Evolutionary conservation across 2,797 vertebrate genomes (phyloP).

Genomic region (Hylomyscus alleni): DNA sequence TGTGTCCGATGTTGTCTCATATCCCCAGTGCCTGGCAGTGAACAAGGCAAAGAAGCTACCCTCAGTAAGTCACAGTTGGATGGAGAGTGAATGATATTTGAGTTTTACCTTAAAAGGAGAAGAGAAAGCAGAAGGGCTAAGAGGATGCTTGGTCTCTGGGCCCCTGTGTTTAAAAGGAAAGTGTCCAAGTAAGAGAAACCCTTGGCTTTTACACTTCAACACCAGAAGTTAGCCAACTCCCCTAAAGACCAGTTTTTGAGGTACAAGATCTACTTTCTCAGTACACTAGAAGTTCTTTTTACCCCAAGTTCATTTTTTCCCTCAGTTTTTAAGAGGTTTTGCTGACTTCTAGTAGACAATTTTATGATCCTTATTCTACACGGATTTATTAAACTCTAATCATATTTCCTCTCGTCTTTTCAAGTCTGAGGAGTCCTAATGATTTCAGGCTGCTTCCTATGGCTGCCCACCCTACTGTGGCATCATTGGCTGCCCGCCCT

Average conservation of each 20-base stretch:
- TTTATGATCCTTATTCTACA: conserved; percentile 64
- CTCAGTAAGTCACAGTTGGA: not conserved
- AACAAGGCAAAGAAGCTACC: not conserved
- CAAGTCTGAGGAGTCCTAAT: conserved; percentile 52
- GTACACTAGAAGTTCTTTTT: not conserved
- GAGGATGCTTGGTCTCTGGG: not conserved
- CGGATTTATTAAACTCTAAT: conserved; percentile 55
- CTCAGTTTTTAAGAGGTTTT: conserved; percentile 48
- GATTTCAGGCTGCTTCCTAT: conserved; percentile 52
- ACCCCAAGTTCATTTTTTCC: conserved; percentile 18
- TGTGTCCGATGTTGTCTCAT: not conserved
- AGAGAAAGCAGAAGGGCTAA: not conserved
- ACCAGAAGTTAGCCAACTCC: not conserved
- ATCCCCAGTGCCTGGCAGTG: not conserved
- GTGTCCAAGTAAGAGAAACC: conserved; percentile 32
- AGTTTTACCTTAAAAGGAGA: conserved; percentile 23
- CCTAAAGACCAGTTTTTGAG: conserved; percentile 22
- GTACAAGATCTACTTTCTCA: not conserved
- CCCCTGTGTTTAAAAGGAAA: not conserved
- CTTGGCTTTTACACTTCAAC: not conserved
- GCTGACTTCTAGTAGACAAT: conserved; percentile 45
- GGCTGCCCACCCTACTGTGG: not conserved
- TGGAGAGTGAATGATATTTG: not conserved
- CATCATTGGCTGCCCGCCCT: not conserved
- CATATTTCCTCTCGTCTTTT: conserved; percentile 47